Evolutionary conservation across 2,888 invertebrate species (phyloP).

Genomic region (Colletes collaris): DNA sequence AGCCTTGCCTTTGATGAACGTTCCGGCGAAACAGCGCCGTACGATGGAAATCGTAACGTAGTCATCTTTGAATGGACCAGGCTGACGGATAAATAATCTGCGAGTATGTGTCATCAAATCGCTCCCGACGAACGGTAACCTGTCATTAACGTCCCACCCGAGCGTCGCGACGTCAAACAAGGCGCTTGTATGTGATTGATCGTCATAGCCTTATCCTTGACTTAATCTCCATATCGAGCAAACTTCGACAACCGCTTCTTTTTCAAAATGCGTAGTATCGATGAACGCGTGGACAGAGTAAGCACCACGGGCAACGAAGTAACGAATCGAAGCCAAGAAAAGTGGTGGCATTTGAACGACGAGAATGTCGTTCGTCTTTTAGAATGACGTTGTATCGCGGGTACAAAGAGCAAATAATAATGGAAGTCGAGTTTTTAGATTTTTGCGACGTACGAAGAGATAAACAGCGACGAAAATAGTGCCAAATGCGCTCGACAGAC

Average conservation of each 20-base stretch:
- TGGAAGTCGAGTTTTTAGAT: too few species aligned
- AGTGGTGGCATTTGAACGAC: too few species aligned
- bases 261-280: slow-evolving; percentile 32
- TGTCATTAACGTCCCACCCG: slow-evolving; percentile 60
- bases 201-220: slow-evolving; percentile 52
- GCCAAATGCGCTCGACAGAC: too few species aligned
- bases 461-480: neutral
- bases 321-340: too few species aligned
- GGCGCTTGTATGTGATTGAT: slow-evolving; percentile 55
- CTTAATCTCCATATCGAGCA: slow-evolving; percentile 57
- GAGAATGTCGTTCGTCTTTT: too few species aligned
- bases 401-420: too few species aligned
- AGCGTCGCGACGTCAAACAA: slow-evolving; percentile 38
- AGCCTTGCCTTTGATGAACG: slow-evolving; percentile 2
- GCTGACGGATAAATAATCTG: slow-evolving; percentile 27
- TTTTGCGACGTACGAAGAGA: too few species aligned
- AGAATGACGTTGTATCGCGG: too few species aligned
- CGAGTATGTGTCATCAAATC: slow-evolving; percentile 43
- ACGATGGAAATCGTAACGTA: slow-evolving; percentile 11
- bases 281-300: slow-evolving; percentile 7
- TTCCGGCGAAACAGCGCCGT: neutral
- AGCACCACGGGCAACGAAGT: too few species aligned
- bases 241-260: slow-evolving; percentile 29
- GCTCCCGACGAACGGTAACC: slow-evolving; percentile 29
- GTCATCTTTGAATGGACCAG: slow-evolving; percentile 19